Base-by-base conservation (phyloP, 2,888 invertebrate species). In the Agrotis clavis region DNA sequence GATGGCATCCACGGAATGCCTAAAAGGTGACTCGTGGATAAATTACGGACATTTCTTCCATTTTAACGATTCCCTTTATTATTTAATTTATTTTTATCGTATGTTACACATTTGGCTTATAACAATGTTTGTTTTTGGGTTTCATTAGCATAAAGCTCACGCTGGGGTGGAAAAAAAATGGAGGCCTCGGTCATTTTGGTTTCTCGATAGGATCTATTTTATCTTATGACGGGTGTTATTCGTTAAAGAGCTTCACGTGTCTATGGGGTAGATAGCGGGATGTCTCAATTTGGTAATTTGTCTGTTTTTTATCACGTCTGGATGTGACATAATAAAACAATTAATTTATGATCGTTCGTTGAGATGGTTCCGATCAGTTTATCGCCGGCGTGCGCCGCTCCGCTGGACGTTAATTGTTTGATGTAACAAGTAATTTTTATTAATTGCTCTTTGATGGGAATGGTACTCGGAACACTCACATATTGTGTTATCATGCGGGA, bases 51-150 rank as follows among this genome's bases (percentile, higher is more conserved):
- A 95, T 96, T 95, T 96, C 95, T 94, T 95, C 93, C 93, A 94
- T 96, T 96, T 96, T 96, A 96, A 96, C 95, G 96, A 96, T 95
- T 93, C 94, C 92, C 93, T 95, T 95, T 96, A 96, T 96, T 95
- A 95, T 96, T 96, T 96, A 95, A 96, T 96, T 96, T 96, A 96
- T 96, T 95, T 95, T 94, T 95, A 95, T 95, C 91, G 94, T 94
- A 94, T 94, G 95, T 96, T 96, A 96, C 96, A 95, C 95, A 96
- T 96, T 96, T 93, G 92, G 91, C 93, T 94, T 94, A 95, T 95
- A 95, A 94, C 95, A 94, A 95, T 95, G 95, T 96, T 96, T 96
- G 96, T 96, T 96, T 96, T 96, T 94, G 93, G 92, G 92, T 78
- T 92, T 95, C 94, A 96, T 96, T 96, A 96, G 94, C 96, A 96